phyloP scores from a whole-genome alignment of 1,140 invertebrate genomes.

The Ericerus pela region DNA sequence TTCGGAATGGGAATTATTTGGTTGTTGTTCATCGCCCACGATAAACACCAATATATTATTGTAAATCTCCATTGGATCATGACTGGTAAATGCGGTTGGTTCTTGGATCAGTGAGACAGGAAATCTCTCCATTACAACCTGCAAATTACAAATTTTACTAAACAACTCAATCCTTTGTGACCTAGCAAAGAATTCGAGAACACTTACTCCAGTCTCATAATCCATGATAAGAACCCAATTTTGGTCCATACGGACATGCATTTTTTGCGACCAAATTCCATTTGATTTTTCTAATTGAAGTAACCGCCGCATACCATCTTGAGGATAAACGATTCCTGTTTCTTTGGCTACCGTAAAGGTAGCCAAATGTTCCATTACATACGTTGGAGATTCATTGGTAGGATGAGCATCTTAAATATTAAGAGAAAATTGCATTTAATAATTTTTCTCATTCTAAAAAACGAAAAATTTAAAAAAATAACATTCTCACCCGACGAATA shows the following conservation, averaged over 20 bases:
- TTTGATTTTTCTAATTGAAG: slow-evolving; percentile 93
- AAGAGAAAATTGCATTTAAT: slow-evolving; percentile 3
- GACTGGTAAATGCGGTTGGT: slow-evolving; percentile 91
- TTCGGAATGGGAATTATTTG: slow-evolving; percentile 53
- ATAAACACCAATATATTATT: slow-evolving; percentile 98
- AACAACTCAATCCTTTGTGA: neutral
- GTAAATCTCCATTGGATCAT: slow-evolving; percentile 91
- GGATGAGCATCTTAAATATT: slow-evolving; percentile 3
- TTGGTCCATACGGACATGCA: slow-evolving; percentile 77
- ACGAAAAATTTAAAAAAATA: neutral
- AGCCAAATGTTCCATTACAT: slow-evolving; percentile 90
- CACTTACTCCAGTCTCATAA: slow-evolving; percentile 81
- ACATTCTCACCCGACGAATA: slow-evolving; percentile 23
- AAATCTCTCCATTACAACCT: slow-evolving; percentile 92
- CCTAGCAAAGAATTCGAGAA: neutral
- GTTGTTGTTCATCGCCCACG: slow-evolving; percentile 48
- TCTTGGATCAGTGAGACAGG: slow-evolving; percentile 80
- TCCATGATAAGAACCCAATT: slow-evolving; percentile 86
- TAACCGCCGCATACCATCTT: slow-evolving; percentile 89
- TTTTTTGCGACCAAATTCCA: slow-evolving; percentile 98
- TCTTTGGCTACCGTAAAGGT: slow-evolving; percentile 89
- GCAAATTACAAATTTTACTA: slow-evolving; percentile 26
- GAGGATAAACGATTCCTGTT: slow-evolving; percentile 69
- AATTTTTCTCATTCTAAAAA: neutral
- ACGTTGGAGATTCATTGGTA: slow-evolving; percentile 40